A percentile compares a stretch with the other conserved stretches of the same genome.
Evolutionary conservation across 2,113 vertebrate genomes (phyloP).

Genomic region (Vicugna pacos): DNA sequence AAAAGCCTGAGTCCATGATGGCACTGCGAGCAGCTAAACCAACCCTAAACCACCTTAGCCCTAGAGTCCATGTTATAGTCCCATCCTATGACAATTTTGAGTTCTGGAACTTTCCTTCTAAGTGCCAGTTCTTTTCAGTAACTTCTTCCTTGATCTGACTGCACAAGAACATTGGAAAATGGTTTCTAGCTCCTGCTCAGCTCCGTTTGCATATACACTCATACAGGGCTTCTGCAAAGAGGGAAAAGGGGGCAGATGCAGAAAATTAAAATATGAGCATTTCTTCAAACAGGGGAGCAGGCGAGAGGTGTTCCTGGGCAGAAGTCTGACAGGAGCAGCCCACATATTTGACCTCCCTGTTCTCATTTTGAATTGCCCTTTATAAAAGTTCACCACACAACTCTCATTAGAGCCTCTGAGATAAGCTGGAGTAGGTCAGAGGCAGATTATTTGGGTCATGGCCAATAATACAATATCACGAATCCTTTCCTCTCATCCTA

Average conservation of each 20-base stretch:
- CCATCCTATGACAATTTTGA: neutral
- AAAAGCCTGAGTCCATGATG: neutral
- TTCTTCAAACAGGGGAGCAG: neutral
- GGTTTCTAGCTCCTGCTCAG: neutral
- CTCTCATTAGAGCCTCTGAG: conserved; percentile 63
- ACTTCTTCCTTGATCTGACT: neutral
- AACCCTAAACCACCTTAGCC: neutral
- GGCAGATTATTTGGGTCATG: conserved; percentile 67
- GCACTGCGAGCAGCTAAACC: neutral
- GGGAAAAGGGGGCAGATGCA: neutral
- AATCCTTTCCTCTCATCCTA: conserved; percentile 16
- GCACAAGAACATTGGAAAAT: neutral
- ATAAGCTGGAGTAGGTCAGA: conserved; percentile 67
- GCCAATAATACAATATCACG: conserved; percentile 56
- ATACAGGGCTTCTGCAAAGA: neutral
- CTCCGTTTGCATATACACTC: neutral
- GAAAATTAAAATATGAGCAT: neutral
- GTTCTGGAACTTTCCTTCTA: neutral
- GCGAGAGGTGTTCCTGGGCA: neutral
- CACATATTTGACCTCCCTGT: conserved; percentile 41
- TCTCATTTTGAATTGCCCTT: conserved; percentile 75
- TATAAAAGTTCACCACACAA: conserved; percentile 66
- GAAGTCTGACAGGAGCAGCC: conserved; percentile 40
- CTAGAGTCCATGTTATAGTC: neutral
- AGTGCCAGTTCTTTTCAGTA: neutral